Conservation (phyloP, 1,140 invertebrate species). For the Ptiloglossa arizonensis region DNA sequence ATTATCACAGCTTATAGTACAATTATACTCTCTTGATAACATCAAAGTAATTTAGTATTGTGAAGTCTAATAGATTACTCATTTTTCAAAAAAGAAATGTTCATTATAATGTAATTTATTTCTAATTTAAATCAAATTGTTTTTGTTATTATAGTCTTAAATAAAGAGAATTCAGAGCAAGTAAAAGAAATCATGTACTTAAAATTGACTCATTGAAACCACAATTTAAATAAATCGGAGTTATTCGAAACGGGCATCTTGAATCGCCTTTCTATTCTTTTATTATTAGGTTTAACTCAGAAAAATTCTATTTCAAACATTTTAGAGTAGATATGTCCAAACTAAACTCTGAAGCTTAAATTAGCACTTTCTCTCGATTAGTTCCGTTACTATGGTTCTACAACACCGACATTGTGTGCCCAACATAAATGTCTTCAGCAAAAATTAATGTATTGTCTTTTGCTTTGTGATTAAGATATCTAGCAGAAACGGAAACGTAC, state of each 20-base stretch:
- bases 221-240: constrained; percentile 26
- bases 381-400: no score
- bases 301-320: background rate
- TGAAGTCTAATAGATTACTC: background rate
- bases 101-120: background rate
- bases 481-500: no score
- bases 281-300: constrained; percentile 3
- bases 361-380: no score
- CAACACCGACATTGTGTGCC: no score
- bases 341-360: no score
- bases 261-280: constrained; percentile 18
- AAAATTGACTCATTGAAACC: constrained; percentile 16
- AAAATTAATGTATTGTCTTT: no score
- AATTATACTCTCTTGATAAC: background rate
- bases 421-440: no score
- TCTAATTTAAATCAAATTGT: background rate
- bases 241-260: constrained; percentile 36
- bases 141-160: background rate
- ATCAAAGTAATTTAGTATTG: background rate
- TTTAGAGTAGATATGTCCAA: no score
- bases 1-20: constrained; percentile 42
- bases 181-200: constrained; percentile 29
- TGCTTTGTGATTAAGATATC: no score
- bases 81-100: background rate
- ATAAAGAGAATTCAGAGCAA: constrained; percentile 40